Percentiles rank a stretch among this genome's conserved stretches.
phyloP scores from a whole-genome alignment of 2,797 vertebrate genomes.

The Potorous gilbertii region DNA sequence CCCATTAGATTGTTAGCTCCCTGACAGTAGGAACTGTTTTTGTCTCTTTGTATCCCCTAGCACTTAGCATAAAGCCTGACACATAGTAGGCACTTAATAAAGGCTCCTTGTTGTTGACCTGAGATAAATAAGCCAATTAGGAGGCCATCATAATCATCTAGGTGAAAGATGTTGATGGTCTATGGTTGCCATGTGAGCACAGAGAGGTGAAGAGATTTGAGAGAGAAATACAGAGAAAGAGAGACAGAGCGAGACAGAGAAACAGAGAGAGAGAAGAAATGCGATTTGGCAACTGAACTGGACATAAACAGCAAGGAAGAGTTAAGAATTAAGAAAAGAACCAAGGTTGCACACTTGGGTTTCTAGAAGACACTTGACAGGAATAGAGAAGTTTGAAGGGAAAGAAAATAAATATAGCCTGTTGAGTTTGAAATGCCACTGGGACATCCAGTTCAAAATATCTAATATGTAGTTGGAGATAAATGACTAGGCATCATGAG shows the following conservation, averaged over 20 bases:
- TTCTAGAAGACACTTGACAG: background rate
- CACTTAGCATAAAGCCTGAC: no score
- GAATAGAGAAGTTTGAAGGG: background rate
- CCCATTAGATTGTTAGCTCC: no score
- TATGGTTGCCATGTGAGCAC: background rate
- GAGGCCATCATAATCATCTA: no score
- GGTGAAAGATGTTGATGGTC: background rate
- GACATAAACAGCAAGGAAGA: background rate
- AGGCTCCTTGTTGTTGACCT: background rate
- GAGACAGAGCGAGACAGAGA: no score
- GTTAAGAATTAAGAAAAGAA: background rate
- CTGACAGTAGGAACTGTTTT: no score
- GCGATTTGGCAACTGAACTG: background rate
- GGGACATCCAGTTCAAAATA: background rate
- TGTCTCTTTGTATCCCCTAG: no score
- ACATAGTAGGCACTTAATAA: background rate
- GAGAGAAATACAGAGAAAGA: no score
- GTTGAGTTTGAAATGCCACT: background rate
- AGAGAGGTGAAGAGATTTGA: background rate
- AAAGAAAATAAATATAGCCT: background rate
- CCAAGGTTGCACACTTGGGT: background rate
- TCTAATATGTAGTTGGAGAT: background rate
- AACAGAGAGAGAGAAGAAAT: background rate
- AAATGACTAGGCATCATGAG: background rate
- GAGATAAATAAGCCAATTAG: background rate